Percentiles rank a stretch among this genome's conserved stretches.
phyloP scores from a whole-genome alignment of 1,140 invertebrate species.

The Hypothenemus hampei region DNA sequence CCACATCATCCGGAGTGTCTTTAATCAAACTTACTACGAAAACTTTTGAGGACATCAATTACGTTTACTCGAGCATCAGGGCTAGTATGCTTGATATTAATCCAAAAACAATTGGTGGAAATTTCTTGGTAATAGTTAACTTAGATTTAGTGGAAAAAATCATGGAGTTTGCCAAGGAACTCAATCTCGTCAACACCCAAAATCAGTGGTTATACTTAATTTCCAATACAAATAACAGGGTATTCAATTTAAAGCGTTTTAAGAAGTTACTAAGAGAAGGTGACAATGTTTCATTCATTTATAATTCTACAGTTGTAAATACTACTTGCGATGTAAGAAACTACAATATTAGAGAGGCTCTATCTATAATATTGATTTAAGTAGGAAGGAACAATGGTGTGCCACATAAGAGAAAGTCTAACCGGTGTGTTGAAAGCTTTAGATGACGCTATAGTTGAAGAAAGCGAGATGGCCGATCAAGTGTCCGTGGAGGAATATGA shows the following conservation, averaged over 20 bases:
- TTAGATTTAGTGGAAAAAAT: conserved; percentile 50
- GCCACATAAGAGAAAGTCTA: conserved; percentile 60
- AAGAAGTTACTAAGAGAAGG: conserved; percentile 63
- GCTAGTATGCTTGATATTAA: conserved; percentile 51
- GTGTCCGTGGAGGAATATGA: conserved; percentile 80
- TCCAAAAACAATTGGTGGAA: conserved; percentile 47
- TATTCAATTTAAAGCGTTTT: conserved; percentile 50
- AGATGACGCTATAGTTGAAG: conserved; percentile 59
- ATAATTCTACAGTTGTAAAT: conserved; percentile 58
- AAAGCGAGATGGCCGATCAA: conserved; percentile 63
- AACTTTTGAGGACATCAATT: conserved; percentile 43
- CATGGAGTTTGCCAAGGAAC: conserved; percentile 61
- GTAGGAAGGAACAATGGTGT: conserved; percentile 56
- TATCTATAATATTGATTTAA: not conserved
- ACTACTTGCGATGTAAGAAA: conserved; percentile 52
- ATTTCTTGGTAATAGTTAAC: conserved; percentile 42
- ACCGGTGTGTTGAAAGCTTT: conserved; percentile 57
- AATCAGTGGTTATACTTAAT: conserved; percentile 77
- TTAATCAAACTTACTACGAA: conserved; percentile 54
- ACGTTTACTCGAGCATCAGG: conserved; percentile 49
- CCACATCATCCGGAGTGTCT: conserved; percentile 50
- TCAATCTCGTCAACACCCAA: conserved; percentile 60
- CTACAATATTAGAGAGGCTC: not conserved
- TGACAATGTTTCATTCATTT: conserved; percentile 76
- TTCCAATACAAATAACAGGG: conserved; percentile 52